Evolutionary conservation across 2,113 vertebrate genomes (phyloP).

Genomic region (Paradoxurus hermaphroditus): DNA sequence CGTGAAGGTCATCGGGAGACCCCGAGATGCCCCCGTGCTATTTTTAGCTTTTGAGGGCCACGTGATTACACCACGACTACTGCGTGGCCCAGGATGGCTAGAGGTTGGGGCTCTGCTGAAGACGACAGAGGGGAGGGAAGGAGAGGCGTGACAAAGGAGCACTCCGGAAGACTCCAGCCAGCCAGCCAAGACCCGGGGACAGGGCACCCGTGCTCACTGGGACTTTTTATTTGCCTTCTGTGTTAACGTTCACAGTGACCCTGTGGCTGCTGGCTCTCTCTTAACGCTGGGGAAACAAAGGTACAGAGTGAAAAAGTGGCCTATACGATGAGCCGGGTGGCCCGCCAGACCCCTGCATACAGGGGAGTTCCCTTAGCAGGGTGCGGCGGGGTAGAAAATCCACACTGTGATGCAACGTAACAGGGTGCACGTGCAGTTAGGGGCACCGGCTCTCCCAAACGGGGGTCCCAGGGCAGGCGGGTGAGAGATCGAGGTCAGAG

Average conservation of each 20-base stretch:
- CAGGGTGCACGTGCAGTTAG: background rate
- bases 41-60: background rate
- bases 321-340: fast-evolving
- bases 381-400: background rate
- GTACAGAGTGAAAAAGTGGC: fast-evolving
- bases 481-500: too few relatives aligned
- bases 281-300: background rate
- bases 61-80: background rate
- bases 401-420: fast-evolving
- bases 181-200: background rate
- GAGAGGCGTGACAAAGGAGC: background rate
- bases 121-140: fast-evolving
- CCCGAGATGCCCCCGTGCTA: background rate
- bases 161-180: background rate
- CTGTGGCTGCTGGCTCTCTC: fast-evolving
- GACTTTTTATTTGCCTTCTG: background rate
- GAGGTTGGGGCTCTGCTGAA: background rate
- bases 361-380: fast-evolving
- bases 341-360: background rate
- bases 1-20: background rate
- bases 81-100: fast-evolving
- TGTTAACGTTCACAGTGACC: fast-evolving
- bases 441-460: background rate
- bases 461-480: background rate
- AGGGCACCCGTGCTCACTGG: fast-evolving